phyloP scores from a whole-genome alignment of 2,888 invertebrate species.

The Melieria picta region DNA sequence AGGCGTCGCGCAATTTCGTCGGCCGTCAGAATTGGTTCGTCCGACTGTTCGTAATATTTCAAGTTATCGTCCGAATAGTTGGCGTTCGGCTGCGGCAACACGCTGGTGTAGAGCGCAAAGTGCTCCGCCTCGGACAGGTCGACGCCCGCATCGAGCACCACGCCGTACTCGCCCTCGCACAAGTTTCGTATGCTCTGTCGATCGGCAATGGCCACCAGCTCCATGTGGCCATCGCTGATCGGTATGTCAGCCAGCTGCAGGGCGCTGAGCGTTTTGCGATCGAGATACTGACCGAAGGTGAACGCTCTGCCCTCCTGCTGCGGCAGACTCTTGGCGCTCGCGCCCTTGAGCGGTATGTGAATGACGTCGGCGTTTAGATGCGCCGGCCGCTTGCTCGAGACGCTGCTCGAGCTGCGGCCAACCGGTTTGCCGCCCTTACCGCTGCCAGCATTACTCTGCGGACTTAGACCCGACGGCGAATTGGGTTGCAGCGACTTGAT shows the following conservation, averaged over 20 bases:
- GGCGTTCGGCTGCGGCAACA: conserved; percentile 70
- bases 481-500: conserved; percentile 56
- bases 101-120: conserved; percentile 85
- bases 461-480: conserved; percentile 64
- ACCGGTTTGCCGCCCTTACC: conserved; percentile 65
- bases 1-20: conserved; percentile 64
- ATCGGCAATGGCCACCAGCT: conserved; percentile 70
- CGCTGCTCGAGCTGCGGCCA: conserved; percentile 71
- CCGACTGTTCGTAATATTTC: conserved; percentile 75
- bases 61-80: conserved; percentile 1
- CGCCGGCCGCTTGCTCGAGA: conserved; percentile 70
- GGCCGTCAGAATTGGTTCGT: conserved; percentile 73
- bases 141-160: conserved; percentile 67
- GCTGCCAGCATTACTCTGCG: conserved; percentile 43
- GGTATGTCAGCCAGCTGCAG: conserved; percentile 66
- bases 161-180: conserved; percentile 65
- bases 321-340: conserved; percentile 66
- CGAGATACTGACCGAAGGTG: conserved; percentile 62
- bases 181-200: conserved; percentile 65
- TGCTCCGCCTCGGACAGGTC: conserved; percentile 88
- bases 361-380: conserved; percentile 72
- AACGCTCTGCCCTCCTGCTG: conserved; percentile 61
- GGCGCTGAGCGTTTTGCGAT: conserved; percentile 65
- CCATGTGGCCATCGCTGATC: conserved; percentile 68
- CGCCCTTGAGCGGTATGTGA: conserved; percentile 73